These are phyloP conservation scores for Brassicogethes aeneus DNA, from an alignment of 2,888 invertebrate species.

Conservation along the genomic window DNA sequence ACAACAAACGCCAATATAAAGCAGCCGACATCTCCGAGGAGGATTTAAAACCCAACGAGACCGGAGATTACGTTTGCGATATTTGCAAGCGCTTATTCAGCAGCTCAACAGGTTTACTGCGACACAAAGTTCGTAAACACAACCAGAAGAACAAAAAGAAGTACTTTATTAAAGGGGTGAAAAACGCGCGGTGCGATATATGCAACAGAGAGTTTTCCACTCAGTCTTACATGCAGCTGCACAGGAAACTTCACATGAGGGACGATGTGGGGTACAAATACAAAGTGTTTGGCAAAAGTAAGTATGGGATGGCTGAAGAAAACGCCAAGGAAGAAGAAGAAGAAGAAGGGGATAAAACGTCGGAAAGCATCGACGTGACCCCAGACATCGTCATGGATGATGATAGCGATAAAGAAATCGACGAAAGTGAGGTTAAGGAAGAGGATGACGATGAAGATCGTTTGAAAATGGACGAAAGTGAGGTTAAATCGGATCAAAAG, in stretches of 20 bases:
- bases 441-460: constrained; percentile 8
- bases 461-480: constrained; percentile 4
- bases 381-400: constrained; percentile 12
- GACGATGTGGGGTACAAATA: constrained; percentile 32
- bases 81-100: constrained; percentile 29
- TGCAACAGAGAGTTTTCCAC: constrained; percentile 37
- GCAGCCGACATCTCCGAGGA: constrained; percentile 15
- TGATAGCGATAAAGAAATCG: constrained; percentile 10
- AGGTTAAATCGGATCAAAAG: neutral
- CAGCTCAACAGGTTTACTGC: constrained; percentile 30
- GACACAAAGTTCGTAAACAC: constrained; percentile 35
- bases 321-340: constrained; percentile 5
- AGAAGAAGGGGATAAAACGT: constrained; percentile 4
- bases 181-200: constrained; percentile 37
- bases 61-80: constrained; percentile 28
- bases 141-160: constrained; percentile 32
- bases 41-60: constrained; percentile 17
- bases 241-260: constrained; percentile 33
- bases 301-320: constrained; percentile 19
- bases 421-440: constrained; percentile 5
- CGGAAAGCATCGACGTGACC: constrained; percentile 14
- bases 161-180: constrained; percentile 38
- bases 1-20: too few species aligned
- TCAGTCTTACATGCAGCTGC: constrained; percentile 35
- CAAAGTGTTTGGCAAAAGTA: constrained; percentile 31